Evolutionary conservation across 1,140 invertebrate species (phyloP).

Genomic region (Cydia strobilella): DNA sequence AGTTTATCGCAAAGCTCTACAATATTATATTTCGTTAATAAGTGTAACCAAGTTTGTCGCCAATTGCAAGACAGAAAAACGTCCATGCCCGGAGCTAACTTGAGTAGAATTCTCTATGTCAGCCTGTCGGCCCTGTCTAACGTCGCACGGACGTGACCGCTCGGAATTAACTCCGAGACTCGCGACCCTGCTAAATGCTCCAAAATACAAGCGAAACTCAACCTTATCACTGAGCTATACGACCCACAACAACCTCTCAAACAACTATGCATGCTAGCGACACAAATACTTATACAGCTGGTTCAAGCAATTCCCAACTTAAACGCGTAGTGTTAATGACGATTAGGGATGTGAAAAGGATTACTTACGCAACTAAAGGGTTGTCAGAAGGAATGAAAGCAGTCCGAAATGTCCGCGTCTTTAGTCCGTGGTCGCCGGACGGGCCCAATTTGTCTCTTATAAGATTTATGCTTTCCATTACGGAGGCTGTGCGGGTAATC

Average conservation of each 20-base stretch:
- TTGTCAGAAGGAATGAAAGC: constrained; percentile 32
- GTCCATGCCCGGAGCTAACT: constrained; percentile 17
- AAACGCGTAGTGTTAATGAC: not conserved
- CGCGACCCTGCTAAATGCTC: not conserved
- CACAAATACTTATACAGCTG: not conserved
- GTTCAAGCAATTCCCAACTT: not conserved
- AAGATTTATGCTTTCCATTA: constrained; percentile 32
- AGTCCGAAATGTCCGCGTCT: constrained; percentile 27
- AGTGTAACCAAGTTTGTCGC: not conserved
- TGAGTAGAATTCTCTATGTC: constrained; percentile 30
- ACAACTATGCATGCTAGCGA: not conserved
- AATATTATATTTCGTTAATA: not conserved
- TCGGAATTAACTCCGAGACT: constrained; percentile 29
- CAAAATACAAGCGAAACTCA: not conserved
- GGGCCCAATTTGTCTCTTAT: constrained; percentile 29
- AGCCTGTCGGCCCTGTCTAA: constrained; percentile 23
- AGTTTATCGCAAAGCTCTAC: not conserved
- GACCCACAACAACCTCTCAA: not conserved
- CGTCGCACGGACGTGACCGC: constrained; percentile 22
- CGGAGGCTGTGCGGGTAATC: constrained; percentile 9
- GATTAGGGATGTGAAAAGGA: not conserved
- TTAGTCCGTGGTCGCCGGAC: constrained; percentile 27
- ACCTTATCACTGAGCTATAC: not conserved
- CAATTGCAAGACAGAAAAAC: constrained; percentile 28
- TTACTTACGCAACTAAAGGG: constrained; percentile 32